Evolutionary conservation across 2,888 invertebrate species (phyloP).

Genomic region (Parapristionchus giblindavisi): DNA sequence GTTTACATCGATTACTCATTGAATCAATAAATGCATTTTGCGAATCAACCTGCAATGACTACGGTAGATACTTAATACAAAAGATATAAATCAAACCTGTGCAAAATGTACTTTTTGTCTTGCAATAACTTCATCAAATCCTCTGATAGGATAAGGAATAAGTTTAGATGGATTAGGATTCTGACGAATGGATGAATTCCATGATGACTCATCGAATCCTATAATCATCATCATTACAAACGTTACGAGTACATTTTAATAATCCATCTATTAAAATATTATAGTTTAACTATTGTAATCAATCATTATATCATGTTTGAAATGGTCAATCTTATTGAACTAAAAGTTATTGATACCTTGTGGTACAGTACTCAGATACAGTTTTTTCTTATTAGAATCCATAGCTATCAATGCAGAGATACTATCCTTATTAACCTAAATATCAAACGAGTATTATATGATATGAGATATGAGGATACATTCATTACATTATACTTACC

Average conservation of each 20-base stretch:
- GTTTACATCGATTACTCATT: conserved; percentile 21
- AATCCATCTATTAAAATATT: neutral
- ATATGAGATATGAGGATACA: neutral
- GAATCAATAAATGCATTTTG: neutral
- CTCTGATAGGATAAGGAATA: conserved; percentile 92
- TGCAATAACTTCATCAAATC: conserved; percentile 80
- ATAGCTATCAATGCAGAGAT: conserved; percentile 37
- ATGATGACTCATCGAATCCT: conserved; percentile 78
- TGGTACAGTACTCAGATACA: conserved; percentile 48
- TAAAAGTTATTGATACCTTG: conserved; percentile 40
- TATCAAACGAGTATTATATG: neutral
- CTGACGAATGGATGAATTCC: conserved; percentile 93
- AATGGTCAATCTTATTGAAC: neutral
- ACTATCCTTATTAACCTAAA: conserved; percentile 40
- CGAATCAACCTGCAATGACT: conserved; percentile 9
- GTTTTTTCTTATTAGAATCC: conserved; percentile 49
- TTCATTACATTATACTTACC: conserved; percentile 1
- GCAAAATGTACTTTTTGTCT: conserved; percentile 71
- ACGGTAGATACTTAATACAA: neutral
- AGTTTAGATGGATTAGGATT: conserved; percentile 90
- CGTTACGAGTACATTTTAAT: neutral
- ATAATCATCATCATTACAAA: conserved; percentile 27
- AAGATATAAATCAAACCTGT: conserved; percentile 30
- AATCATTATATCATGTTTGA: neutral
- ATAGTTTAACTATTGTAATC: neutral